phyloP scores from a whole-genome alignment of 1,140 invertebrate genomes.

The Diorhabda elongata region DNA sequence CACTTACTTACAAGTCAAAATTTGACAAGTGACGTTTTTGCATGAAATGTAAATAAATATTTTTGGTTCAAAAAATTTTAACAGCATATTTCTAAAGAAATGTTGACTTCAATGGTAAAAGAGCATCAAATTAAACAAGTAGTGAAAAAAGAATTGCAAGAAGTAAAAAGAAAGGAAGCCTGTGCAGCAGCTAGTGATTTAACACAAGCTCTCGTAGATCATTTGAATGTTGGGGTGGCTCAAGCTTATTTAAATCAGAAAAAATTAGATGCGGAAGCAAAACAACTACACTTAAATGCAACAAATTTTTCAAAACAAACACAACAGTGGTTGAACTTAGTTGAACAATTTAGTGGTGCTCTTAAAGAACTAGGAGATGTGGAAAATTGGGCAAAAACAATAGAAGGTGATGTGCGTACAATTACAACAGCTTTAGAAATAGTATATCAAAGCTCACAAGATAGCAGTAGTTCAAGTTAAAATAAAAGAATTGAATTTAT shows the following conservation, averaged over 20 bases:
- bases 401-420: constrained; percentile 93
- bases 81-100: constrained; percentile 45
- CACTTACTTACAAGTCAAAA: no score
- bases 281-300: constrained; percentile 91
- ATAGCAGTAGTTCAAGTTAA: constrained; percentile 20
- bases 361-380: constrained; percentile 98
- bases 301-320: constrained; percentile 95
- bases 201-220: constrained; percentile 91
- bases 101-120: constrained; percentile 83
- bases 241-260: constrained; percentile 98
- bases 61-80: neutral
- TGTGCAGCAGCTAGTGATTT: constrained; percentile 85
- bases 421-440: constrained; percentile 91
- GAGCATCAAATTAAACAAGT: constrained; percentile 79
- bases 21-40: no score
- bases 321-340: constrained; percentile 89
- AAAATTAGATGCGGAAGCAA: constrained; percentile 93
- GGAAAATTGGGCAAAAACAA: constrained; percentile 96
- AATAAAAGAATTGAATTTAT: no score
- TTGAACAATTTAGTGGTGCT: constrained; percentile 93
- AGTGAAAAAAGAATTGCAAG: constrained; percentile 76
- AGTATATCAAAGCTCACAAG: constrained; percentile 81
- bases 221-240: constrained; percentile 95
- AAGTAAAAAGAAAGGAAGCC: constrained; percentile 89
- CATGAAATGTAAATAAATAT: neutral